phyloP scores from a whole-genome alignment of 2,888 invertebrate genomes.

The Diarsia mendica region DNA sequence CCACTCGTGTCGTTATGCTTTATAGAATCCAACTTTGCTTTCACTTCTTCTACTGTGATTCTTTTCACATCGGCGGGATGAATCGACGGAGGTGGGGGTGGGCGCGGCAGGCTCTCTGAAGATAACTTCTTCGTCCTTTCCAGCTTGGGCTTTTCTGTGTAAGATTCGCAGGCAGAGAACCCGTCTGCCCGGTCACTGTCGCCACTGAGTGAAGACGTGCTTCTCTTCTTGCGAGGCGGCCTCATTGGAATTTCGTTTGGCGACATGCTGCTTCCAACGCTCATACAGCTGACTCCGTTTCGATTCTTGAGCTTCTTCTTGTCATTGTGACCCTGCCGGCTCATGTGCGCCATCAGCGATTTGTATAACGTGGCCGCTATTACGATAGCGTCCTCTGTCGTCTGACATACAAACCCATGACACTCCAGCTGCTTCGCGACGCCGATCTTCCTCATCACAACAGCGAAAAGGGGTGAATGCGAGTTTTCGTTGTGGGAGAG shows the following conservation, averaged over 20 bases:
- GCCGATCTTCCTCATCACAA: slow-evolving; percentile 95
- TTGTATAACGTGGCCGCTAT: slow-evolving; percentile 97
- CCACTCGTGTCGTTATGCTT: slow-evolving; percentile 84
- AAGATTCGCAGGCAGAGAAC: slow-evolving; percentile 85
- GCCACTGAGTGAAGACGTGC: slow-evolving; percentile 91
- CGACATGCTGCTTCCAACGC: slow-evolving; percentile 92
- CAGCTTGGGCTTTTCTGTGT: slow-evolving; percentile 86
- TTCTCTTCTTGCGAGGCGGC: slow-evolving; percentile 94
- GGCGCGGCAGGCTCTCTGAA: slow-evolving; percentile 90
- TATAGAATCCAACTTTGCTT: slow-evolving; percentile 89
- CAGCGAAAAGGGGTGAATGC: slow-evolving; percentile 96
- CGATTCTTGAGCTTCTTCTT: slow-evolving; percentile 92
- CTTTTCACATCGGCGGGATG: slow-evolving; percentile 82
- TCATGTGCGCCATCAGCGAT: slow-evolving; percentile 95
- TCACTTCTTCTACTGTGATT: slow-evolving; percentile 89
- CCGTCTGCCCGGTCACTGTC: slow-evolving; percentile 91
- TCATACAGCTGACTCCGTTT: slow-evolving; percentile 94
- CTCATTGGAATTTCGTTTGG: slow-evolving; percentile 91
- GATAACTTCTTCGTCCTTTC: slow-evolving; percentile 90
- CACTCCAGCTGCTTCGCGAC: slow-evolving; percentile 95
- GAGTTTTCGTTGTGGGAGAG: slow-evolving; percentile 90
- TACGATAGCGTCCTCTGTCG: slow-evolving; percentile 97
- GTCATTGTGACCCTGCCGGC: slow-evolving; percentile 88
- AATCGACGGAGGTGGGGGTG: slow-evolving; percentile 79
- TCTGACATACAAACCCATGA: slow-evolving; percentile 97